These are phyloP conservation scores for Blera fallax DNA, from an alignment of 2,888 invertebrate genomes.

Conservation along the genomic window DNA sequence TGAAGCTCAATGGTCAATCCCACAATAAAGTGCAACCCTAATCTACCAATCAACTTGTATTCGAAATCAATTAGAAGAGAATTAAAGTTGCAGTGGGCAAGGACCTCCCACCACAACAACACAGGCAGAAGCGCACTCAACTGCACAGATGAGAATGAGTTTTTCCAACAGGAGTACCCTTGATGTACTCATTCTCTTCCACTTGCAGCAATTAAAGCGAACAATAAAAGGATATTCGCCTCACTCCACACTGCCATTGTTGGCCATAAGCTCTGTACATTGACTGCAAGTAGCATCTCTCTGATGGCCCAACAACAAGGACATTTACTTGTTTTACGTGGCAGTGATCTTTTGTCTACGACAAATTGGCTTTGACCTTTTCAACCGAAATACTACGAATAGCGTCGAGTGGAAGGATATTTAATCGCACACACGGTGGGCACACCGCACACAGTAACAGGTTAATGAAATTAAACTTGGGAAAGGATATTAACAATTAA, in stretches of 20 bases:
- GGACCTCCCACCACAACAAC: not conserved
- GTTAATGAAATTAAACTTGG: not conserved
- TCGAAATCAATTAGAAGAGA: conserved; percentile 62
- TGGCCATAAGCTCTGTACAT: not conserved
- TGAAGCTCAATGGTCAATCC: conserved; percentile 25
- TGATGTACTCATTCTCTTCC: not conserved
- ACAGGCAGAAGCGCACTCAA: not conserved
- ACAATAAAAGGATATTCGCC: not conserved
- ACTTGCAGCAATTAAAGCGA: not conserved
- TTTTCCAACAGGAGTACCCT: not conserved
- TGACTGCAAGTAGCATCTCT: not conserved
- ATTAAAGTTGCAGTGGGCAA: conserved; percentile 38
- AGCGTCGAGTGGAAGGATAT: not conserved
- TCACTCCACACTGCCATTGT: not conserved
- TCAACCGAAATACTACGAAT: too few species aligned
- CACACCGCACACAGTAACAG: not conserved
- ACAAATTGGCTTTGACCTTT: conserved; percentile 20
- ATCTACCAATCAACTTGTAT: conserved; percentile 57
- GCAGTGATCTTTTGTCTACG: conserved; percentile 14
- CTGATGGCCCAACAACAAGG: not conserved
- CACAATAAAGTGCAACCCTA: conserved; percentile 49
- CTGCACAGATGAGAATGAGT: not conserved
- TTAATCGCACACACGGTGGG: not conserved
- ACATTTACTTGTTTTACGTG: conserved; percentile 11
- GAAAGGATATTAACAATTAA: not conserved